Conservation (phyloP, 1,140 invertebrate species). For the Cherax quadricarinatus region DNA sequence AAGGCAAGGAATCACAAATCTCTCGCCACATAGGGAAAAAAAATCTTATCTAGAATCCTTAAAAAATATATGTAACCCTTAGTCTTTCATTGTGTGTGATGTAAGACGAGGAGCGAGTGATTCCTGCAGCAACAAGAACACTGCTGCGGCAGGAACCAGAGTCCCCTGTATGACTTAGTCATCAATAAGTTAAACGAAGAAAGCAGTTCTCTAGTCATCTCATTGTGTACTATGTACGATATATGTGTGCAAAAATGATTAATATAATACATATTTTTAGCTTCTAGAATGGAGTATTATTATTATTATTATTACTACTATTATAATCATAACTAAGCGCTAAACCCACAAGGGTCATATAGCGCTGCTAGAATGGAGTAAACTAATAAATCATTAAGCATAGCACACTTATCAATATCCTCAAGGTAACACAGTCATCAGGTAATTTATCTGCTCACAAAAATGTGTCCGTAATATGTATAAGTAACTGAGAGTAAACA, state of each 20-base stretch:
- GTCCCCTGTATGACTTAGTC: constrained; percentile 7
- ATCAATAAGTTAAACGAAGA: constrained; percentile 20
- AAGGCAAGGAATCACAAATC: background rate
- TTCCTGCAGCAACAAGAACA: background rate
- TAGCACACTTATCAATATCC: no score
- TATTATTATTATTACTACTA: no score
- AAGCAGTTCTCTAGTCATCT: constrained; percentile 67
- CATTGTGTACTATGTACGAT: background rate
- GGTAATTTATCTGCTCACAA: no score
- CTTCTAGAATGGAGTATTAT: background rate
- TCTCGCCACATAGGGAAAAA: background rate
- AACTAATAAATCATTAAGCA: no score
- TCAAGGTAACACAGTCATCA: no score
- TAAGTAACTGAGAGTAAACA: no score
- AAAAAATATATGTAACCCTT: background rate
- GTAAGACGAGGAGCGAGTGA: background rate
- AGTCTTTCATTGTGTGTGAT: background rate
- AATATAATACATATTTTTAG: background rate
- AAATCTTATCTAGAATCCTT: background rate
- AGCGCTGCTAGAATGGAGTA: no score
- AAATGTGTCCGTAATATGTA: no score
- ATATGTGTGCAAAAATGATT: background rate
- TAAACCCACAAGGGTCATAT: no score
- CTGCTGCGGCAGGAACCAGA: background rate
- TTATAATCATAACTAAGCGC: no score